Base-by-base conservation (phyloP, 2,888 invertebrate species). In the Lithophane socia region DNA sequence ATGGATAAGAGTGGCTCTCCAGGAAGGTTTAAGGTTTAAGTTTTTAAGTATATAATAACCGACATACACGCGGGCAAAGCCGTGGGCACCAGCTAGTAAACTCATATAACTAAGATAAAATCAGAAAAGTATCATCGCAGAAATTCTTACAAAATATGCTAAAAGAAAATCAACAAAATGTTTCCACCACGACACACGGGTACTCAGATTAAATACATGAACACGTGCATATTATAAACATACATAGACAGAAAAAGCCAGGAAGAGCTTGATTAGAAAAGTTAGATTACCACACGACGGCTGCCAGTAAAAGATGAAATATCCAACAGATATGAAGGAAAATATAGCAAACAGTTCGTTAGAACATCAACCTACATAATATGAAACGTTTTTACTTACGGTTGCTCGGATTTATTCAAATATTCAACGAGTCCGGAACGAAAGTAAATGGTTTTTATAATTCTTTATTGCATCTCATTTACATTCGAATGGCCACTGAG, bases 381-480 rank as follows among this genome's bases (percentile, higher is more conserved):
- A n/a, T 24, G 29, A 67, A 63, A n/a, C n/a, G 10, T 37, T 65
- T 58, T 56, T 52, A 66, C 65, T 21, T 8, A 63, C n/a, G 2
- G 54, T 61, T 58, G 21, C 61, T n/a, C 24, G 18, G 63, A 60
- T 85, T 85, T 70, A 86, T 82, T 73, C 29, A 83, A 84, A 67
- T 64, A 47, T 69, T 52, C 37, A 69, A 58, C 60, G 67, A 85
- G 66, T 69, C 61, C 54, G n/a, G 60, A 42, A 73, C 63, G 49
- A 66, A 78, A 64, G 64, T 75, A 84, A 86, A 85, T 79, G 75
- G 74, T 44, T 83, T 75, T 79, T 75, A 61, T 79, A 84, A 86
- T 82, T 83, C 63, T 82, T 83, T 79, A 79, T 67, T 83, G 66
- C 83, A 73, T 71, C 64, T 37, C 69, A 75, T 84, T 84, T 86